Conservation (phyloP, 2,797 vertebrate genomes). For the Zenarchopterus dispar region DNA sequence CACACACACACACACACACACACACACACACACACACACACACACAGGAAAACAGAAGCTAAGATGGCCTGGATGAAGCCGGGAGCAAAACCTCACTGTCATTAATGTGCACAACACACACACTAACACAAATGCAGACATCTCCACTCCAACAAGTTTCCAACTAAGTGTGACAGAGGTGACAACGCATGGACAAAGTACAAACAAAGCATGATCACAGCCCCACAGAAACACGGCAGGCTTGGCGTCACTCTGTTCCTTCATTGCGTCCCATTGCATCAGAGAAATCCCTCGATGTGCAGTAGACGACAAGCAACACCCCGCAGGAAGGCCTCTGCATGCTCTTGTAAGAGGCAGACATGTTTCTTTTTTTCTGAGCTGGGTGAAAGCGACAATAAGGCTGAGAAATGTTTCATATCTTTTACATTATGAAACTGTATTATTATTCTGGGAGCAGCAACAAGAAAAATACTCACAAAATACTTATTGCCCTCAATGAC, state of each 20-base stretch:
- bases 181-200: constrained; percentile 35
- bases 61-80: constrained; percentile 15
- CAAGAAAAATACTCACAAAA: constrained; percentile 16
- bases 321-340: constrained; percentile 35
- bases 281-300: constrained; percentile 79
- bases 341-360: constrained; percentile 10
- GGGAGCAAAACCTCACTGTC: constrained; percentile 30
- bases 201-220: constrained; percentile 42
- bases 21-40: constrained; percentile 30
- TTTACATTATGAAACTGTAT: constrained; percentile 19
- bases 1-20: constrained; percentile 14
- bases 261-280: constrained; percentile 87
- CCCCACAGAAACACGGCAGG: constrained; percentile 54
- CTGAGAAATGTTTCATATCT: constrained; percentile 12
- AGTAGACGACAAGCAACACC: constrained; percentile 63
- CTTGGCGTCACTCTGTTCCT: constrained; percentile 78
- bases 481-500: neutral
- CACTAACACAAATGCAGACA: constrained; percentile 27
- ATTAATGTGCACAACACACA: constrained; percentile 10
- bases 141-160: constrained; percentile 14
- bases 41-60: constrained; percentile 27
- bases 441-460: constrained; percentile 8
- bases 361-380: constrained; percentile 21
- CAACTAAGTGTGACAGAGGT: constrained; percentile 38
- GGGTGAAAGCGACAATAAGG: constrained; percentile 20